Evolutionary conservation across 2,113 vertebrate species (phyloP), one percentile per base, ranked within the genome.

Genomic region (Cepphus grylle): DNA sequence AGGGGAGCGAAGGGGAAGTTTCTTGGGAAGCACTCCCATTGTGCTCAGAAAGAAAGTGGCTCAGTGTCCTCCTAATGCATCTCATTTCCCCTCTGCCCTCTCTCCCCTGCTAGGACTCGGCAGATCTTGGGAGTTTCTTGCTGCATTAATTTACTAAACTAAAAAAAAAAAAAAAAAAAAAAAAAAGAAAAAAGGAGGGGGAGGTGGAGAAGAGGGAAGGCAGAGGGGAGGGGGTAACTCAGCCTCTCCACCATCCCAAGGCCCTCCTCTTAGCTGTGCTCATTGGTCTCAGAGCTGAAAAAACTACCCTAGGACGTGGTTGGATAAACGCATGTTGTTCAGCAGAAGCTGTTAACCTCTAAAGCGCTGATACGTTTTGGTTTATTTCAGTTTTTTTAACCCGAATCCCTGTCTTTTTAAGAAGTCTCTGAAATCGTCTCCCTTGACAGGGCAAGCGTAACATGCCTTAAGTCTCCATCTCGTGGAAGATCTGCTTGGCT

Each of bases 101-200:
- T 93, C 97, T 97, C 95, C 95, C 88, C 88, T 84, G 86, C 88
- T 90, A 96, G 95, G 96, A 93, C 97, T 94, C 92, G 91, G 96
- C 96, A 96, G 98, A 96, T 98, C 97, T 98, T 96, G 98, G 97
- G 98, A 97, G 95, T 98, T 99, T 98, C 98, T 98, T 99, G 98
- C 99, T 99, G 99, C 99, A 99, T 99, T 99, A 99, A 99, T 99
- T 99, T 99, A 99, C 98, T 99, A 99, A 99, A 99, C 99, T 99
- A 93, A 65, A 42, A 38, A 36, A 58, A 23, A 22, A 36, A 16
- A 5, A 12, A 5, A 95, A 90, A 94, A 93, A 50, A 42, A 8
- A 20, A 49, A 34, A 12, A 19, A 14, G 17, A 63, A 13, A 19
- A 7, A 7, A 11, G 1, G 21, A 18, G 56, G 27, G 49, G 84